Conservation (phyloP, 2,888 invertebrate species). For the Sclerodermus sp. region DNA sequence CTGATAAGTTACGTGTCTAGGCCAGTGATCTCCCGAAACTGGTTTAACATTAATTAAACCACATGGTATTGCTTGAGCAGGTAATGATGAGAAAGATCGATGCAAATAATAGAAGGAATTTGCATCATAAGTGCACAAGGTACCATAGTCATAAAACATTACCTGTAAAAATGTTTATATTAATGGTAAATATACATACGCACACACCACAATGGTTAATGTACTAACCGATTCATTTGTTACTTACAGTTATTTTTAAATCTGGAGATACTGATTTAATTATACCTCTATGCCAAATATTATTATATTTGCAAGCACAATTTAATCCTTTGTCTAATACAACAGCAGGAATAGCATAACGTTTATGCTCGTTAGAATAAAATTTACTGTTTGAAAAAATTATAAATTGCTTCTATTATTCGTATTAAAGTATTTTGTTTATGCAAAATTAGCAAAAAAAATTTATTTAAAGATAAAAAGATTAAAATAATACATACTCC, state of each 20-base stretch:
- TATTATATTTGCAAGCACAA: conserved; percentile 42
- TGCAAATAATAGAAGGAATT: conserved; percentile 40
- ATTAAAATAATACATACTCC: conserved; percentile 31
- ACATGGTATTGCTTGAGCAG: conserved; percentile 51
- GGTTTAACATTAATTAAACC: conserved; percentile 44
- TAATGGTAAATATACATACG: conserved; percentile 3
- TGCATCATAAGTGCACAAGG: conserved; percentile 37
- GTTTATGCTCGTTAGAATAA: conserved; percentile 22
- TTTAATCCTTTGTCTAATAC: conserved; percentile 44
- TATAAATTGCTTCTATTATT: not conserved
- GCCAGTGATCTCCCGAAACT: conserved; percentile 29
- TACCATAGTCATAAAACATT: conserved; percentile 52
- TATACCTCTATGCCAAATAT: conserved; percentile 47
- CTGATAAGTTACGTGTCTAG: conserved; percentile 16
- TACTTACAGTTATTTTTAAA: conserved; percentile 41
- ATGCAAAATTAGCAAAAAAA: too few species aligned
- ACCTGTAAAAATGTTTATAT: conserved; percentile 31
- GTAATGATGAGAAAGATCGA: conserved; percentile 39
- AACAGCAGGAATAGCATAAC: conserved; percentile 38
- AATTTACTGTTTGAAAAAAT: conserved; percentile 29
- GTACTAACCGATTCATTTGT: not conserved
- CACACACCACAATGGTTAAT: conserved; percentile 1
- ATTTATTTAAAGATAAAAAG: too few species aligned
- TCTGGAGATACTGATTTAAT: conserved; percentile 42
- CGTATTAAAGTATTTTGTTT: too few species aligned